Evolutionary conservation across 2,797 vertebrate genomes (phyloP).

Genomic region (Fistularia tabacaria): DNA sequence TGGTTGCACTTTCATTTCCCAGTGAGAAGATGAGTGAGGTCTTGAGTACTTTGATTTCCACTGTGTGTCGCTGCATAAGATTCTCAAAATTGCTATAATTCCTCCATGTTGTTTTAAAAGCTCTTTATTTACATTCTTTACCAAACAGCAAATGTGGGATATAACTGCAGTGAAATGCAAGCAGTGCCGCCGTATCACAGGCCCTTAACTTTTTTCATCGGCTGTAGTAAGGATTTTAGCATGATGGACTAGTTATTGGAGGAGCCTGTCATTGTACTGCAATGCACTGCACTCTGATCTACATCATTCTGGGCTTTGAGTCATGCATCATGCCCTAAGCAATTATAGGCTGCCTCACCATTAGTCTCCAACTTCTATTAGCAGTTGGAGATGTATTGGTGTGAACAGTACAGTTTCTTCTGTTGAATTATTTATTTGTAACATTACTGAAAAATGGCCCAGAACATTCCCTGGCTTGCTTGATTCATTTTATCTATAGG

Average conservation of each 20-base stretch:
- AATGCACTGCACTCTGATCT: constrained; percentile 59
- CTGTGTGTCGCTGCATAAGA: constrained; percentile 59
- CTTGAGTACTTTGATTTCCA: constrained; percentile 43
- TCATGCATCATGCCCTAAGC: constrained; percentile 57
- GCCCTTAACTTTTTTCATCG: constrained; percentile 39
- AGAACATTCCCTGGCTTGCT: constrained; percentile 34
- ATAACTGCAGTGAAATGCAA: constrained; percentile 34
- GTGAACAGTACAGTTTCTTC: constrained; percentile 54
- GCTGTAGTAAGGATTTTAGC: constrained; percentile 50
- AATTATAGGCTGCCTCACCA: constrained; percentile 55
- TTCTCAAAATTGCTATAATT: constrained; percentile 47
- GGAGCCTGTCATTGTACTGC: constrained; percentile 65
- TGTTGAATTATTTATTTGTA: constrained; percentile 71
- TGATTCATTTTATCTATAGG: constrained; percentile 49
- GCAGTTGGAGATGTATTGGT: constrained; percentile 53
- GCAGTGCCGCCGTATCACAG: constrained; percentile 32
- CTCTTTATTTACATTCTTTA: constrained; percentile 22
- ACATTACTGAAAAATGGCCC: constrained; percentile 58
- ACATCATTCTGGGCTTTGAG: constrained; percentile 66
- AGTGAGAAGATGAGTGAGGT: constrained; percentile 32
- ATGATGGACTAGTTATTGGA: constrained; percentile 57
- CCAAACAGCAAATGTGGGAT: constrained; percentile 24
- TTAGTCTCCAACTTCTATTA: constrained; percentile 27
- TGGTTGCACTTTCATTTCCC: constrained; percentile 21
- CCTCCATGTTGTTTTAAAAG: constrained; percentile 44